Evolutionary conservation across 2,888 invertebrate species (phyloP), one percentile per base, ranked within the genome.

Genomic region (Teleiodes luculella): DNA sequence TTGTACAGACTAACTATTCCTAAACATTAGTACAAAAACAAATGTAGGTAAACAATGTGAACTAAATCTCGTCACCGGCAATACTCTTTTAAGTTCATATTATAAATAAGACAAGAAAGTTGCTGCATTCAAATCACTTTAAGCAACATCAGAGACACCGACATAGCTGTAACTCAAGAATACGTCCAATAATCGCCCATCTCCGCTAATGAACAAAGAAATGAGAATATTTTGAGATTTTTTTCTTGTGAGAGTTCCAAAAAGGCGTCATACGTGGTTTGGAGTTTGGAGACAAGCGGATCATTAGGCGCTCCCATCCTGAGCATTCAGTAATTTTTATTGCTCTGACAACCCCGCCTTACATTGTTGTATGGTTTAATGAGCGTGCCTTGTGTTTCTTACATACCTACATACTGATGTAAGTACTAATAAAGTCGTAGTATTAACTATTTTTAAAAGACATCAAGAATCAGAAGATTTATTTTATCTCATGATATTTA

Each of bases 281-380:
- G 74, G 67, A 72, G 67, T 69, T 69, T 68, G 72, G 70, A 72
- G 72, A 76, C 76, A 71, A 62, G 69, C 72, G 67, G 70, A 68
- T 78, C 74, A 84, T 85, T 83, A 83, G 83, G 78, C 86, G 70
- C 87, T 75, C 87, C 87, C 86, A 83, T 87, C 81, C 79, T 78
- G 76, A 71, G 67, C 71, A 74, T 83, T 81, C 85, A 81, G 80
- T 81, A 80, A 80, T 83, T 84, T 86, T 86, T 85, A 85, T 80
- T 81, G 73, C 78, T 67, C 71, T 63, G 70, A 72, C 74, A 75
- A 81, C 87, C 83, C 77, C 85, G 75, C 87, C 87, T 81, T 74
- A 74, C 80, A 86, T 88, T 87, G 86, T 87, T 87, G 75, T 76
- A 64, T 68, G 67, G 69, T 72, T 79, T 83, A 84, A 83, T 83